Base-by-base conservation (phyloP, 2,113 vertebrate genomes). In the Scytalopus superciliaris region DNA sequence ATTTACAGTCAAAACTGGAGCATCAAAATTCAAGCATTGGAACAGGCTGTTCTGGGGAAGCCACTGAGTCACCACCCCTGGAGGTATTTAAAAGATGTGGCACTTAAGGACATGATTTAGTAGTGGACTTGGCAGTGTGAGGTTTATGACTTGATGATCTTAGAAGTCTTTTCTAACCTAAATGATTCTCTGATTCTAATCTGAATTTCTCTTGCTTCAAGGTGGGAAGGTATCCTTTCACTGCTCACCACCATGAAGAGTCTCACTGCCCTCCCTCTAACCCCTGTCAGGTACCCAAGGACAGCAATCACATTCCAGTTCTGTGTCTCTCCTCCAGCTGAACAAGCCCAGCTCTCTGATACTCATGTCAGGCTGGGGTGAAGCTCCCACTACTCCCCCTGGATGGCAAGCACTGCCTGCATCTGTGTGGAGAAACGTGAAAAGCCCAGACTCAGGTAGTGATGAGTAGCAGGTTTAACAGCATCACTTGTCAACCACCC, bases 321-420 rank as follows among this genome's bases (percentile, higher is more conserved):
- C 22, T 22, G 7, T 3, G 12, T n/a, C 19, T 66, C 27, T 86
- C n/a, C 75, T 76, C 31, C 0, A 2, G 21, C 14, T 84, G 72
- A 69, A 49, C 7, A 24, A 87, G 25, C 7, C 19, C 66, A 53
- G 52, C 19, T 73, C 39, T 59, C 19, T 40, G 42, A 33, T 27
- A 19, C 3, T 8, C 3, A 0, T 3, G 2, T 12, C 27, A 59
- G 21, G 33, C 59, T 0, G 3, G 12, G 31, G 28, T 31, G 31
- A 56, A 67, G 52, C 17, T 81, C 59, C 28, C 5, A 2, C 44
- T 55, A 31, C 8, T 1, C 16, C 64, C 40, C 27, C 35, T 0
- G 0, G 12, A 52, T 3, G 2, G 39, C 23, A 42, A 2, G n/a
- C 23, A 42, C 13, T 2, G 1, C 55, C 68, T 52, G 19, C 9